Conservation (phyloP, 2,113 vertebrate species). For the Tetraodon nigroviridis region DNA sequence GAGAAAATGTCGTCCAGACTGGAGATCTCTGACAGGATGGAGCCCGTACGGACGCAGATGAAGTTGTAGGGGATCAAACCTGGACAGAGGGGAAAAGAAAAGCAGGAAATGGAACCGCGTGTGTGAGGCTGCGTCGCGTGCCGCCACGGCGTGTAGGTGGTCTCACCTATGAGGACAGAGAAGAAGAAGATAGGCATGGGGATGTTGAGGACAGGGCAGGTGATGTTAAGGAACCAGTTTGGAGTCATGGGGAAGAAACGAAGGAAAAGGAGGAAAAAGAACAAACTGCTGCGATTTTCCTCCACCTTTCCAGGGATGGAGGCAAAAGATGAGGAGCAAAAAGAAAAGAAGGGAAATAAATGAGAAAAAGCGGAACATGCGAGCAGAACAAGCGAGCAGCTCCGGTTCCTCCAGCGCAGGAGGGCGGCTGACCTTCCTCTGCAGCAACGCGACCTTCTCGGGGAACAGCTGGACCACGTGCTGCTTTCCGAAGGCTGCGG, state of each 20-base stretch:
- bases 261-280: conserved; percentile 95
- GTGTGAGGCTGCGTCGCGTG: too few species aligned
- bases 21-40: conserved; percentile 87
- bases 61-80: conserved; percentile 97
- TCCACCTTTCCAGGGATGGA: conserved; percentile 79
- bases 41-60: conserved; percentile 93
- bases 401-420: background rate
- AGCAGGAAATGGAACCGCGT: background rate
- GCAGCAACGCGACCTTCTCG: conserved; percentile 84
- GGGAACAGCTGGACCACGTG: conserved; percentile 82
- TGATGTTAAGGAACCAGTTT: conserved; percentile 97
- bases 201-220: conserved; percentile 92
- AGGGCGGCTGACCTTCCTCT: conserved; percentile 80
- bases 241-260: conserved; percentile 97
- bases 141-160: background rate
- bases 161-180: conserved; percentile 92
- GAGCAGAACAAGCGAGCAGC: background rate
- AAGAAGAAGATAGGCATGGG: conserved; percentile 90
- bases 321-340: background rate
- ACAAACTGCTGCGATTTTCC: conserved; percentile 88
- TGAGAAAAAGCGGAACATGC: background rate
- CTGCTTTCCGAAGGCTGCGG: conserved; percentile 83
- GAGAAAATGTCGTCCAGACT: conserved; percentile 94
- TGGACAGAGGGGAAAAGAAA: conserved; percentile 39
- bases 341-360: background rate